These are phyloP conservation scores for Peromyscus polionotus DNA, from an alignment of 2,113 vertebrate genomes.

Conservation along the genomic window DNA sequence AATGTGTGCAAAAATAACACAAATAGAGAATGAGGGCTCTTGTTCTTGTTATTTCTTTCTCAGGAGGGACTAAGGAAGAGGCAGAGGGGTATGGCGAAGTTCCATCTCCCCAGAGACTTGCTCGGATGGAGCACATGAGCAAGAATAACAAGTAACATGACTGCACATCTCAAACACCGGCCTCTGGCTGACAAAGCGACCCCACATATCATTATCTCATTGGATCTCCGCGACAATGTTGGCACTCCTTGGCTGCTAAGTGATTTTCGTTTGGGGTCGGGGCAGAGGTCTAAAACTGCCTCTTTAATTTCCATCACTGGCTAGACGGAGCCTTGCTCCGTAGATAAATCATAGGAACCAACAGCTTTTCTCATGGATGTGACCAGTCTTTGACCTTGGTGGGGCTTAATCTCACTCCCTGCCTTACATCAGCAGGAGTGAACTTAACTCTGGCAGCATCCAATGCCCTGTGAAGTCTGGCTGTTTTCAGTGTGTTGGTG, in stretches of 20 bases:
- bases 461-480: neutral
- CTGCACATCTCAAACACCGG: neutral
- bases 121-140: neutral
- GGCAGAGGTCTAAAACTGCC: constrained; percentile 52
- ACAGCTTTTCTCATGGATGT: constrained; percentile 24
- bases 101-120: neutral
- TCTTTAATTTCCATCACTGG: constrained; percentile 71
- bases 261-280: constrained; percentile 66
- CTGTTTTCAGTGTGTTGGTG: neutral
- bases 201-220: constrained; percentile 69
- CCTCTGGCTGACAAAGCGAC: constrained; percentile 28
- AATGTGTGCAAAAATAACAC: neutral
- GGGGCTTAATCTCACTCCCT: constrained; percentile 55
- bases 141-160: neutral
- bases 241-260: constrained; percentile 37
- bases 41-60: neutral
- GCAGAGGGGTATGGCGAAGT: neutral
- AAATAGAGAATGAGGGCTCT: neutral
- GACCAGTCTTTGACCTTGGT: constrained; percentile 55
- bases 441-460: neutral
- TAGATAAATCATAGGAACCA: constrained; percentile 61
- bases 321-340: neutral
- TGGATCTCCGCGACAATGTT: constrained; percentile 49
- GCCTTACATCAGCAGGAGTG: constrained; percentile 62
- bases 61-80: neutral